Evolutionary conservation across 92 coral and sea anemone species (phyloP).

Genomic region (Palythoa heliodiscus): DNA sequence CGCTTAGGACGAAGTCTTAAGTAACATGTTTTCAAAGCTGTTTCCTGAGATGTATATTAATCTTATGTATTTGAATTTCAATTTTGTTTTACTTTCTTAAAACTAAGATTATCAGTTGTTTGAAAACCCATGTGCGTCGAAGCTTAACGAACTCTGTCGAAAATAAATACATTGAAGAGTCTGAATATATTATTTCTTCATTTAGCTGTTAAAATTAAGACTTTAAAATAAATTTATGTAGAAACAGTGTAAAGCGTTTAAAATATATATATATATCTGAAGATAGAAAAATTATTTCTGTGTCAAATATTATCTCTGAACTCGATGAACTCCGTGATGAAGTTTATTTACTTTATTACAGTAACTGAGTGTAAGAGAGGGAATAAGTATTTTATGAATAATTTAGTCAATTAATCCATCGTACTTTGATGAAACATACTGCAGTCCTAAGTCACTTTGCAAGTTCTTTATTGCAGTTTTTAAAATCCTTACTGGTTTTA

Average conservation of each 20-base stretch:
- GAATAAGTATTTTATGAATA: background rate
- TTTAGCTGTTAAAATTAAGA: background rate
- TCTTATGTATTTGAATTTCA: background rate
- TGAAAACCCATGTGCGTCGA: background rate
- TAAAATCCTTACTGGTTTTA: background rate
- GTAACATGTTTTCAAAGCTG: background rate
- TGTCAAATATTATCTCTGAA: background rate
- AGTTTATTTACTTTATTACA: background rate
- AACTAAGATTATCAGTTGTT: background rate
- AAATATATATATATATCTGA: background rate
- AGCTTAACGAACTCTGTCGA: constrained; percentile 3
- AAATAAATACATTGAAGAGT: background rate
- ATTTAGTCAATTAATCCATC: background rate
- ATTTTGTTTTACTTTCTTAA: background rate
- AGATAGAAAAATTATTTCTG: background rate
- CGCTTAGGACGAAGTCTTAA: constrained; percentile 1
- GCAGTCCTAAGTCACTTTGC: background rate
- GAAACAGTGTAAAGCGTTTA: background rate
- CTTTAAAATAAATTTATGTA: background rate
- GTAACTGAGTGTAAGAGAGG: background rate
- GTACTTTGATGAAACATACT: background rate
- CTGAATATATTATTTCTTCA: background rate
- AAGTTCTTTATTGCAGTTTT: background rate
- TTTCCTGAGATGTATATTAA: background rate
- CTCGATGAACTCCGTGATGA: background rate